Percentiles rank a stretch among this genome's conserved stretches.
phyloP scores from a whole-genome alignment of 2,888 invertebrate genomes.

The Stegana nigrithorax region DNA sequence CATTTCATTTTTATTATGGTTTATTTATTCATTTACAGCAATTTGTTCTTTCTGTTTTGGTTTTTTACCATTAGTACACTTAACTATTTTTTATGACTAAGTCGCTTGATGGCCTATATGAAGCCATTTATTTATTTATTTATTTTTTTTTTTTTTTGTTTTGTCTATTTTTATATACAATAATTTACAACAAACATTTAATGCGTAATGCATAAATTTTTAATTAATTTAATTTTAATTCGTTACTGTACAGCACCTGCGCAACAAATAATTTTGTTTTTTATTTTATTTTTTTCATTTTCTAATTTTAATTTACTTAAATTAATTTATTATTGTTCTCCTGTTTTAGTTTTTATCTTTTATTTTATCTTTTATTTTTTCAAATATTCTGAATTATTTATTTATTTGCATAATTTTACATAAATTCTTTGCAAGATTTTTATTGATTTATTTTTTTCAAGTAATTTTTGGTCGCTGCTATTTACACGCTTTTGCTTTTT shows the following conservation, averaged over 20 bases:
- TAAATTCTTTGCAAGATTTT: slow-evolving; percentile 23
- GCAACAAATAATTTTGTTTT: not conserved
- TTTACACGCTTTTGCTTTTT: slow-evolving; percentile 43
- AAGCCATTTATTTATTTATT: slow-evolving; percentile 24
- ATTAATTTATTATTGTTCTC: slow-evolving; percentile 18
- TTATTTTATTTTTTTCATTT: not conserved
- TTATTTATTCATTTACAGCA: slow-evolving; percentile 34
- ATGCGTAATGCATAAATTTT: slow-evolving; percentile 25
- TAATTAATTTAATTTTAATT: slow-evolving; percentile 2
- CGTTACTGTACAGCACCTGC: slow-evolving; percentile 13
- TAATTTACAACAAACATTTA: slow-evolving; percentile 52
- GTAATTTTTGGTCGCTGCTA: slow-evolving; percentile 52
- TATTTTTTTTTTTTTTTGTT: slow-evolving; percentile 21
- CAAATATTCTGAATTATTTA: slow-evolving; percentile 24
- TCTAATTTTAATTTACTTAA: not conserved
- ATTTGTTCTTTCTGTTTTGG: slow-evolving; percentile 34
- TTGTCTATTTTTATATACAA: slow-evolving; percentile 45
- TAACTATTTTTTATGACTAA: slow-evolving; percentile 50
- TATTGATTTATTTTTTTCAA: slow-evolving; percentile 23
- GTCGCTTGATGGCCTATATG: slow-evolving; percentile 26
- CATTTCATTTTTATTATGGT: slow-evolving; percentile 9
- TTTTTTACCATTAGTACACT: slow-evolving; percentile 33
- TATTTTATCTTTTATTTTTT: slow-evolving; percentile 2
- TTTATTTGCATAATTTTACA: slow-evolving; percentile 16
- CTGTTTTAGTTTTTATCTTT: slow-evolving; percentile 10